Percentiles rank a stretch among this genome's conserved stretches.
These are phyloP conservation scores for Acanthosoma haemorrhoidale DNA, from an alignment of 2,888 invertebrate genomes.

Conservation along the genomic window DNA sequence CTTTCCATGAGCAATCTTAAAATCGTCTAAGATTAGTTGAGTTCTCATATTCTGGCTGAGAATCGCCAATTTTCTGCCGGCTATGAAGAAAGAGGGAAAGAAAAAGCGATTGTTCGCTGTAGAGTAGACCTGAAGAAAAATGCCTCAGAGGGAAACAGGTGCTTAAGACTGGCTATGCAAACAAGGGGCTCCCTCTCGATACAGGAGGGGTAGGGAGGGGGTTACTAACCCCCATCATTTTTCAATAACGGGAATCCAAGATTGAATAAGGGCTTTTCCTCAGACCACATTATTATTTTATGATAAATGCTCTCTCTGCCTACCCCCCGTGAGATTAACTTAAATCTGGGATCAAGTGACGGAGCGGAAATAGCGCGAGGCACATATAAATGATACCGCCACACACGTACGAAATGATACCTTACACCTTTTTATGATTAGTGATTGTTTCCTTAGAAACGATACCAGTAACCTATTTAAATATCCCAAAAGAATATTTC, in stretches of 20 bases:
- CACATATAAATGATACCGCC: not conserved
- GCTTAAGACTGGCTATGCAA: constrained; percentile 1
- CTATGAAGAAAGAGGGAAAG: not conserved
- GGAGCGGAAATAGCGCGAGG: not conserved
- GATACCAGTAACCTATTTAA: too few species aligned
- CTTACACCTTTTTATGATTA: too few species aligned
- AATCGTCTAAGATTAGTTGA: too few species aligned
- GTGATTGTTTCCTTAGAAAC: too few species aligned
- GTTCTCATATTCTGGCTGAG: too few species aligned
- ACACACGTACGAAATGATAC: too few species aligned
- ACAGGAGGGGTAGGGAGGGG: not conserved
- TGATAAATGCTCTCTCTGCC: constrained; percentile 5
- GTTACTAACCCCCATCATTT: not conserved
- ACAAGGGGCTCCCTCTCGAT: not conserved
- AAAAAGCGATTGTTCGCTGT: not conserved
- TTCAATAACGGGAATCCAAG: constrained; percentile 10
- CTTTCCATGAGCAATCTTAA: too few species aligned
- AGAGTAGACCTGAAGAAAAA: not conserved
- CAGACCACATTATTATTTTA: constrained; percentile 5
- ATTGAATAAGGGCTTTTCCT: constrained; percentile 1
- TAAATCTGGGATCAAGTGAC: not conserved
- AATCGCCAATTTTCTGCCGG: too few species aligned
- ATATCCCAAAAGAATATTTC: too few species aligned
- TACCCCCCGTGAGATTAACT: not conserved
- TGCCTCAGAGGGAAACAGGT: not conserved